Evolutionary conservation across 2,888 invertebrate genomes (phyloP), one percentile per base, ranked within the genome.

Genomic region (Drosophila emarginata): DNA sequence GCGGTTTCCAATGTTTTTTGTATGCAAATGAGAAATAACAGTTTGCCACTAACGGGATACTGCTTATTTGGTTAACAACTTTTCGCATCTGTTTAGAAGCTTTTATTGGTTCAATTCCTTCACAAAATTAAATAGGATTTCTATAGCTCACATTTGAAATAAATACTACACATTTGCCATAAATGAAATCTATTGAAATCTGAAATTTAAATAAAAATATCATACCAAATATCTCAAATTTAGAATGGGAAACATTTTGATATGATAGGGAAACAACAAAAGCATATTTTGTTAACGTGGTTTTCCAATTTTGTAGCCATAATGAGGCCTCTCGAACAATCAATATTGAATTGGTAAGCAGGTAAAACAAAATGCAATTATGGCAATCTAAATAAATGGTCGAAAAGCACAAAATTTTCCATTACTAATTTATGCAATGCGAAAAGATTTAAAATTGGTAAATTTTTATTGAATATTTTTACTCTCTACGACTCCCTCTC

Each of bases 401-500:
- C 11, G 1, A 18, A 32, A 52, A 51, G 28, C 18, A 14, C 23
- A 14, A 11, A 14, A 52, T 36, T 32, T 50, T 52, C 40, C 57
- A 62, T 69, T 40, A 15, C 40, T 62, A 68, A 68, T 68, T 68
- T 61, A 69, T 69, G 61, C 52, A 32, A 32, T 56, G 60, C 15
- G 6, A 14, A 18, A 39, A 54, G 61, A 57, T 68, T 57, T 21
- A 21, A 32, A 32, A 32, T 32, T 32, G 32, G 32, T 32, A 32
- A 21, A 45, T 21, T 45, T 45, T 12, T 45, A 45, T 45, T 14
- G 21, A 21, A 45, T 11, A 45, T 18, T 0, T 45, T 11, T 21
- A 11, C 12, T 40, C 40, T 18, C 39, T 15, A 14, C 9, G 9
- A 1, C 32, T 9, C 11, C 11, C 4, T 32, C 32, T 32, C 32